Base-by-base conservation (phyloP, 1,140 invertebrate species). In the Choristoneura fumiferana region DNA sequence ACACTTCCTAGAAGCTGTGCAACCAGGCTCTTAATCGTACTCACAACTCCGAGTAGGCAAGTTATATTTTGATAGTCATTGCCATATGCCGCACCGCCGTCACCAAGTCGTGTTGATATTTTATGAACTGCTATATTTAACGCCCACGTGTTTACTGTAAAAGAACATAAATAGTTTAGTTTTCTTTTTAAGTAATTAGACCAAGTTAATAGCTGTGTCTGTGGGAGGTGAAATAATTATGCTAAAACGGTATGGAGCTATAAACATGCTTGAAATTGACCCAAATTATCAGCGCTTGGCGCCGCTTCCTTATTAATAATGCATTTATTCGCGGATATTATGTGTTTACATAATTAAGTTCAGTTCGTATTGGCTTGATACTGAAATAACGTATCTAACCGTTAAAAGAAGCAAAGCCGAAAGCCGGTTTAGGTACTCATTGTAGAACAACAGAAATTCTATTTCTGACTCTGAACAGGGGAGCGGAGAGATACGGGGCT, bases 181-280 rank as follows among this genome's bases (percentile, higher is more conserved):
- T 49, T 49, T 49, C 4, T 49, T 29, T 49, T 29, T 22, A 22
- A 49, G 17, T 18, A 49, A 33, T 4, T 12, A 22, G 2, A 29
- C 22, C 52, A 4, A 36, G 5, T 53, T 35, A 35, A 13, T 53
- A 33, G 57, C 74, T 67, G 66, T 67, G 73, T 65, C 67, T 69
- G 72, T 76, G 69, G 62, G 74, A 74, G 74, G 73, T 71, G 72
- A 78, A 75, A 76, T 76, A 80, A 71, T 76, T 76, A 76, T 73
- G 69, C 75, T 76, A 73, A 79, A 79, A 71, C 59, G 34, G 34
- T 54, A 54, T 35, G 33, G 52, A 34, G 52, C 52, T 12, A 49
- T 29, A 36, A 15, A 54, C 33, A 15, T 34, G 29, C 71, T 78
- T 75, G 67, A 72, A 68, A 63, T 64, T 71, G 80, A 78, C 79